phyloP scores from a whole-genome alignment of 2,797 vertebrate species.

The Danionella dracula region DNA sequence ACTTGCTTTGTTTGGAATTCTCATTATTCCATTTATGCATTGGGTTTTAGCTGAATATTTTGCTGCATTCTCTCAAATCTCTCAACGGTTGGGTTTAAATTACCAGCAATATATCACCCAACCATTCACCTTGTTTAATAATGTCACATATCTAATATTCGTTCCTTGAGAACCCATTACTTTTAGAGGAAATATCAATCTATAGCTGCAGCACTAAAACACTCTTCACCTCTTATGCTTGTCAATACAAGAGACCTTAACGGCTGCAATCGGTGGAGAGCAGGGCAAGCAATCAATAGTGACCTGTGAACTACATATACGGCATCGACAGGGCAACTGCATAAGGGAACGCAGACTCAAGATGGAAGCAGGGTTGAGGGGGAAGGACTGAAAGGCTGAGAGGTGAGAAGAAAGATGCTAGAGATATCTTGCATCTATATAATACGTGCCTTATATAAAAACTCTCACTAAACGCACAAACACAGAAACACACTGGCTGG shows the following conservation, averaged over 20 bases:
- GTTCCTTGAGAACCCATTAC: not conserved
- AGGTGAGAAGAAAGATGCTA: not conserved
- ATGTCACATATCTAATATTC: not conserved
- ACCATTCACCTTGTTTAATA: not conserved
- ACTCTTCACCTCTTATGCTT: not conserved
- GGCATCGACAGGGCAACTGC: constrained; percentile 50
- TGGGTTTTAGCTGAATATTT: too few relatives aligned
- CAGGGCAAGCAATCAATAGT: constrained; percentile 50
- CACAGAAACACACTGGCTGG: constrained; percentile 22
- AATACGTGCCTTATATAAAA: not conserved
- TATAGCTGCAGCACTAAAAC: not conserved
- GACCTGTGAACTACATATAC: constrained; percentile 66
- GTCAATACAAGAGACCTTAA: constrained; percentile 29
- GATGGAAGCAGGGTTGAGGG: not conserved
- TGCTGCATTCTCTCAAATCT: too few relatives aligned
- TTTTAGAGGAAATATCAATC: not conserved
- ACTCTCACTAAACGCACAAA: constrained; percentile 4
- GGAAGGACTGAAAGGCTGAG: constrained; percentile 6
- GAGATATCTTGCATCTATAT: not conserved
- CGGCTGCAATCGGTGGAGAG: constrained; percentile 19
- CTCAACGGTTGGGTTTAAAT: too few relatives aligned
- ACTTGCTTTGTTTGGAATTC: too few relatives aligned
- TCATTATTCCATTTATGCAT: too few relatives aligned
- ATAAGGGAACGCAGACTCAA: constrained; percentile 30
- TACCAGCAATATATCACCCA: not conserved